A percentile compares a stretch with the other conserved stretches of the same genome.
These are phyloP conservation scores for Nothoprocta pentlandii DNA, from an alignment of 2,113 vertebrate species.

Conservation along the genomic window DNA sequence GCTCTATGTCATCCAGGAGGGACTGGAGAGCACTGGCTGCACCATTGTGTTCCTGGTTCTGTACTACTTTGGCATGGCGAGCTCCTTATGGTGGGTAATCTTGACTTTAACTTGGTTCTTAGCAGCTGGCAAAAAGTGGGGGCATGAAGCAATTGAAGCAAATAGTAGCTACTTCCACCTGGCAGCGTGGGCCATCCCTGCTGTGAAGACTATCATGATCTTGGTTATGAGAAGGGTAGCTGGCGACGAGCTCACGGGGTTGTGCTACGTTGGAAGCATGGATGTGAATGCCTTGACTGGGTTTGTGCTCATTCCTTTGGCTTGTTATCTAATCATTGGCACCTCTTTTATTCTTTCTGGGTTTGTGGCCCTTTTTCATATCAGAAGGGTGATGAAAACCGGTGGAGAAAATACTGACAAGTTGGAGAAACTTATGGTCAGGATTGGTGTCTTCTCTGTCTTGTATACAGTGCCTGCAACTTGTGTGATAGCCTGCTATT, in stretches of 20 bases:
- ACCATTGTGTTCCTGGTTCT: constrained; percentile 96
- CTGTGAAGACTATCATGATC: constrained; percentile 95
- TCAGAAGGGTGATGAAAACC: constrained; percentile 95
- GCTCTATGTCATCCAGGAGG: constrained; percentile 97
- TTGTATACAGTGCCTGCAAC: constrained; percentile 96
- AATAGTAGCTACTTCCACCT: constrained; percentile 99
- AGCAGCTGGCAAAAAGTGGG: constrained; percentile 97
- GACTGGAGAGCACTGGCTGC: constrained; percentile 96
- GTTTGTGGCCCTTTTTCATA: constrained; percentile 97
- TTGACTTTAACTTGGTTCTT: constrained; percentile 96
- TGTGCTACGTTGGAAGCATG: constrained; percentile 98
- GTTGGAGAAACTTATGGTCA: constrained; percentile 95
- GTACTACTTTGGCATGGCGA: constrained; percentile 99
- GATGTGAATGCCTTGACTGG: constrained; percentile 92
- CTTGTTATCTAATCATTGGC: constrained; percentile 93
- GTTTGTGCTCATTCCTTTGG: constrained; percentile 93
- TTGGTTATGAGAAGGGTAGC: constrained; percentile 95
- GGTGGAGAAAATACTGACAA: constrained; percentile 98
- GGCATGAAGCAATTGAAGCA: constrained; percentile 96
- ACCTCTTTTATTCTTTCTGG: constrained; percentile 96
- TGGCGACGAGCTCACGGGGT: constrained; percentile 93
- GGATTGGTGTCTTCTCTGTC: constrained; percentile 95
- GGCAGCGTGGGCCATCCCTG: constrained; percentile 95
- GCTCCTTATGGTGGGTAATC: constrained; percentile 98
- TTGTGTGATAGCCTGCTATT: constrained; percentile 96